Evolutionary conservation across 2,113 vertebrate genomes (phyloP).

Genomic region (Dicaeum eximium): DNA sequence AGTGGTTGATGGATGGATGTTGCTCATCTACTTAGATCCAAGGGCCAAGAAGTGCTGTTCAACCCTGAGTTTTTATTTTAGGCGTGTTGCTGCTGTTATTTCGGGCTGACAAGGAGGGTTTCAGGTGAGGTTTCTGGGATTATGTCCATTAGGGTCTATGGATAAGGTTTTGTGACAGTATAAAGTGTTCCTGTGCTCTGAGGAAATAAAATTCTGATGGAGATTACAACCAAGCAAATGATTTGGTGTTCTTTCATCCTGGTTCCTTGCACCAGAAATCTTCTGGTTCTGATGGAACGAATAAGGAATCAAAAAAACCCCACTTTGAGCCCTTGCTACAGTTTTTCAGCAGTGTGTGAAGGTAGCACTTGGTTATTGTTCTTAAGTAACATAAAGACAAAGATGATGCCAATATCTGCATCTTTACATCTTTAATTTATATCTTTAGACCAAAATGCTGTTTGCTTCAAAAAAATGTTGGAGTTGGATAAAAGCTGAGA

Average conservation of each 20-base stretch:
- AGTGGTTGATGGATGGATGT: background rate
- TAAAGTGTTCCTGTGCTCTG: background rate
- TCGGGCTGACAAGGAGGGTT: background rate
- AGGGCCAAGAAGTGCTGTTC: background rate
- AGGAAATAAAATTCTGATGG: background rate
- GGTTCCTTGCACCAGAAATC: background rate
- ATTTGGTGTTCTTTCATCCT: background rate
- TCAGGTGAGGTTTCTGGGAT: background rate
- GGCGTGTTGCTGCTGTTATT: background rate
- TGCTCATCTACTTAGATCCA: background rate
- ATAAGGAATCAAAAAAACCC: background rate
- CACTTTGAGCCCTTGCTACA: accelerated
- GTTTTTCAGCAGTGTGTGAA: background rate
- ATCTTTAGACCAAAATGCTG: background rate
- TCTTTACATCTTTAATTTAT: background rate
- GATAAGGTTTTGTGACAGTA: background rate
- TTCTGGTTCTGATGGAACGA: background rate
- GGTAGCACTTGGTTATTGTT: background rate
- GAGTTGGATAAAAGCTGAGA: background rate
- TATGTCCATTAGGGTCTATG: background rate
- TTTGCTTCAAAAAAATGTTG: background rate
- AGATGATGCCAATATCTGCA: background rate
- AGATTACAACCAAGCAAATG: background rate
- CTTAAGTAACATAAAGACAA: background rate
- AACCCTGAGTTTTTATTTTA: background rate